phyloP scores from a whole-genome alignment of 2,113 vertebrate genomes.

The Mastomys coucha region DNA sequence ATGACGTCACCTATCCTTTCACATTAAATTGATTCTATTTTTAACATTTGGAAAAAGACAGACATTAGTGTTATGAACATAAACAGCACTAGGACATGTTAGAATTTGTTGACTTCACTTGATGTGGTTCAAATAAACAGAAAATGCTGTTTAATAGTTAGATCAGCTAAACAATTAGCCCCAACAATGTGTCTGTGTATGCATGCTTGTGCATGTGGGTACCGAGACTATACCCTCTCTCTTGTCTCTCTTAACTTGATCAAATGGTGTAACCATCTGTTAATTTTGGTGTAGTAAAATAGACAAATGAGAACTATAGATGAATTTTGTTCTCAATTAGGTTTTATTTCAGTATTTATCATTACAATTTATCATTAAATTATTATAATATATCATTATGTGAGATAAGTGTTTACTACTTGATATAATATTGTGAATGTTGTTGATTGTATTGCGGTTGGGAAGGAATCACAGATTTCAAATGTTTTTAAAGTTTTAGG shows the following conservation, averaged over 20 bases:
- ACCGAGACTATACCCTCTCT: not conserved
- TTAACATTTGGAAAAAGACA: conserved; percentile 26
- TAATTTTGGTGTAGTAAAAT: conserved; percentile 13
- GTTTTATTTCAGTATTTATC: not conserved
- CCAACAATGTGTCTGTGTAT: not conserved
- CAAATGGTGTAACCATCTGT: not conserved
- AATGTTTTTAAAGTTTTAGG: conserved; percentile 31
- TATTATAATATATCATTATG: not conserved
- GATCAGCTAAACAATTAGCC: conserved; percentile 30
- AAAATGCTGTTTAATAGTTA: not conserved
- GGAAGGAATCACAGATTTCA: not conserved
- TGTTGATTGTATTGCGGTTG: not conserved
- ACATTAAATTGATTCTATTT: not conserved
- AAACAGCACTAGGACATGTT: not conserved
- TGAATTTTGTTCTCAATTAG: conserved; percentile 45
- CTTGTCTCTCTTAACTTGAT: not conserved
- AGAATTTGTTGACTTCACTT: not conserved
- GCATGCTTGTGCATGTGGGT: too few species aligned
- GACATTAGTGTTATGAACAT: not conserved
- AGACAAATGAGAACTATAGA: not conserved
- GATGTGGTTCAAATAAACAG: conserved; percentile 39
- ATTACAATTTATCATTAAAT: conserved; percentile 14
- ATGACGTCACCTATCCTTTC: conserved; percentile 29
- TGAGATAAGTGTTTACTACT: conserved; percentile 3
- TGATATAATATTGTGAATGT: conserved; percentile 8